Conservation (phyloP, 1,140 invertebrate species). For the Aphaenogaster ashmeadi region DNA sequence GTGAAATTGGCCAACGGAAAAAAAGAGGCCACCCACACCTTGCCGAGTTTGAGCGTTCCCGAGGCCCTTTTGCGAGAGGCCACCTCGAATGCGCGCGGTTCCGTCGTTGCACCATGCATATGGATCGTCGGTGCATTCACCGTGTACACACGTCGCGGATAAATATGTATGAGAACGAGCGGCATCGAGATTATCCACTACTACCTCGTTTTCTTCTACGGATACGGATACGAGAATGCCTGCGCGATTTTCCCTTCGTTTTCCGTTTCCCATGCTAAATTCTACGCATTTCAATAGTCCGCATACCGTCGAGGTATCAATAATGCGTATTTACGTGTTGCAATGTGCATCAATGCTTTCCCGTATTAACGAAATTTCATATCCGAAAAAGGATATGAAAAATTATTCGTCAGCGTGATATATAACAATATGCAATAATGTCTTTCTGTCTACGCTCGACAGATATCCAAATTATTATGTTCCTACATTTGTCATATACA, state of each 20-base stretch:
- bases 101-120: conserved; percentile 76
- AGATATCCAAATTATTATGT: not conserved
- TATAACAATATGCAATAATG: not conserved
- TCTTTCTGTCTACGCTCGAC: not conserved
- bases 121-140: conserved; percentile 76
- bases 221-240: conserved; percentile 54
- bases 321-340: conserved; percentile 39
- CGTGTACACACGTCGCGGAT: conserved; percentile 77
- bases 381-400: not conserved
- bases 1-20: conserved; percentile 44
- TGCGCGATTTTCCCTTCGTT: conserved; percentile 71
- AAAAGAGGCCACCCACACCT: conserved; percentile 37
- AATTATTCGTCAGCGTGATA: not conserved
- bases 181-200: conserved; percentile 79
- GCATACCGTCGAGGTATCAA: conserved; percentile 34
- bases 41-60: conserved; percentile 7
- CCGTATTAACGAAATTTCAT: conserved; percentile 27
- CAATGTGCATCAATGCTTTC: not conserved
- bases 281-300: conserved; percentile 65
- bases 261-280: conserved; percentile 48
- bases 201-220: conserved; percentile 74
- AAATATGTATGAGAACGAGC: conserved; percentile 79
- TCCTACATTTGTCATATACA: not conserved
- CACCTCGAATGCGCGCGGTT: conserved; percentile 73
- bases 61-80: conserved; percentile 66